phyloP scores from a whole-genome alignment of 2,888 invertebrate genomes.

The Sacculina carcini region DNA sequence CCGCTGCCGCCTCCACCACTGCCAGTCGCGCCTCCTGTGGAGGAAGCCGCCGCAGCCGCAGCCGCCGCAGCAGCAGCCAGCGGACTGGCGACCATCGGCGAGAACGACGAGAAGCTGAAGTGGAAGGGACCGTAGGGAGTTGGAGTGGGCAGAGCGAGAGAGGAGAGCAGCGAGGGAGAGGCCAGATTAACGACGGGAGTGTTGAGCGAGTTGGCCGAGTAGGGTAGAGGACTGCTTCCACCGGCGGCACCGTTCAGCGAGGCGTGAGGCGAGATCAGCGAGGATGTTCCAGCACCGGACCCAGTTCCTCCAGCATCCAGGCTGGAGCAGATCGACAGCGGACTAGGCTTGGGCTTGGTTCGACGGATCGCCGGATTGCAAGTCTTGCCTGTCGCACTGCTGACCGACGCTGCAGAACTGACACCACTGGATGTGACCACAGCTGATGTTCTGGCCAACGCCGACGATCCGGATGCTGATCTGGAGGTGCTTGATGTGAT shows the following conservation, averaged over 20 bases:
- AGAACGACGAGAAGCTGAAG: constrained; percentile 14
- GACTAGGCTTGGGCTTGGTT: constrained; percentile 15
- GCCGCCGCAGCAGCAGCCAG: too few species aligned
- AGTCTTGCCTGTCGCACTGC: not conserved
- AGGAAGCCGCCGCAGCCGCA: constrained; percentile 10
- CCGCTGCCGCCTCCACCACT: constrained; percentile 20
- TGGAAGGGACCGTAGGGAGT: constrained; percentile 13
- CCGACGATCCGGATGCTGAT: constrained; percentile 2
- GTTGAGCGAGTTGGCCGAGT: constrained; percentile 14
- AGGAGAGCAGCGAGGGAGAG: constrained; percentile 12
- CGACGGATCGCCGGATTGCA: not conserved
- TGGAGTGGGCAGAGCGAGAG: constrained; percentile 12
- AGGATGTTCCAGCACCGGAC: constrained; percentile 6
- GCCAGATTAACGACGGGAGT: constrained; percentile 14
- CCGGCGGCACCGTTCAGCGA: constrained; percentile 14
- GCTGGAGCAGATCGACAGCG: constrained; percentile 15
- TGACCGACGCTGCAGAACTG: constrained; percentile 8
- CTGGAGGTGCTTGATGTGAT: constrained; percentile 9
- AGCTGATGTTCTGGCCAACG: constrained; percentile 1
- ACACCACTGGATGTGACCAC: constrained; percentile 1
- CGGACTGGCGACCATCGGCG: constrained; percentile 12
- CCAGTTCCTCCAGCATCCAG: constrained; percentile 3
- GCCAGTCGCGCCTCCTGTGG: constrained; percentile 18
- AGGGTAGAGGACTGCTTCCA: constrained; percentile 13
- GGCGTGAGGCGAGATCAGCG: constrained; percentile 8